A percentile compares a stretch with the other conserved stretches of the same genome.
Conservation (phyloP, 2,797 vertebrate species). For the Mormyrus hasselquistii region DNA sequence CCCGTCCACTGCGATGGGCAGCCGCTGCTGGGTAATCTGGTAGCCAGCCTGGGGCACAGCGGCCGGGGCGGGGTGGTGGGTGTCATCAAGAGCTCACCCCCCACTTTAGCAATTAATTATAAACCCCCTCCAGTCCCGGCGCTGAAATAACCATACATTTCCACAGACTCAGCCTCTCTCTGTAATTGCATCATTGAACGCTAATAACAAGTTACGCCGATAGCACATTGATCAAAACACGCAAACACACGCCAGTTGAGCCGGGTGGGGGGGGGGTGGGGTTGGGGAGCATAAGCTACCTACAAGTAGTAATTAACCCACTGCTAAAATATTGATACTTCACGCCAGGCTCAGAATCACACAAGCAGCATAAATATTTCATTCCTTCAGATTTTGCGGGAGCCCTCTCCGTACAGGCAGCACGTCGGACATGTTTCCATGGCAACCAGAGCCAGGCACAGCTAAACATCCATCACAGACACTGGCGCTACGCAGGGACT, state of each 20-base stretch:
- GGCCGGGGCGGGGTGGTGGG: constrained; percentile 1
- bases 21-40: constrained; percentile 93
- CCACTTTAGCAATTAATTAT: neutral
- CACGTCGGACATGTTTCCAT: constrained; percentile 44
- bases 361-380: constrained; percentile 50
- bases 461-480: constrained; percentile 55
- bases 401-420: constrained; percentile 24
- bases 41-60: constrained; percentile 79
- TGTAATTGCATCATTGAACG: neutral
- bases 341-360: constrained; percentile 35
- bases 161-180: neutral
- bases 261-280: neutral
- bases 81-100: neutral
- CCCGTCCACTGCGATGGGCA: constrained; percentile 82
- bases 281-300: neutral
- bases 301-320: constrained; percentile 32
- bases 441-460: constrained; percentile 49
- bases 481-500: constrained; percentile 35
- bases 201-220: neutral
- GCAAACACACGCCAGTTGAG: constrained; percentile 23
- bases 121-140: neutral
- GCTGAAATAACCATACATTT: neutral
- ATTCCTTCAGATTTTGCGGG: constrained; percentile 33
- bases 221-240: neutral
- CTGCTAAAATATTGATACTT: constrained; percentile 30